These are phyloP conservation scores for Thamnophis sirtalis DNA, from an alignment of 2,113 vertebrate genomes.

Conservation along the genomic window DNA sequence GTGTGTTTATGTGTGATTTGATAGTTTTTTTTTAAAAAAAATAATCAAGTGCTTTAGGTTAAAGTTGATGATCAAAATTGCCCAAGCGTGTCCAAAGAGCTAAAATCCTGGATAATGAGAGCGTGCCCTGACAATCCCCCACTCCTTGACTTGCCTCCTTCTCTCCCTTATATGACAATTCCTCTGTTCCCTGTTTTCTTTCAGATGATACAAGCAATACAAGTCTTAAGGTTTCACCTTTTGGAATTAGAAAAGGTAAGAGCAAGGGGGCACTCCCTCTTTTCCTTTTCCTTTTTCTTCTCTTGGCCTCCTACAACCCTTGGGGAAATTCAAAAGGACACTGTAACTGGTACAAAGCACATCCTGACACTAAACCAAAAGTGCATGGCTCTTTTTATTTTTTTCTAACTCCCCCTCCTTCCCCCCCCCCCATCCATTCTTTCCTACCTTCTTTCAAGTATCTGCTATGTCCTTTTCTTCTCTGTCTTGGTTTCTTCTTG, in stretches of 20 bases:
- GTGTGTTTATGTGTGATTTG: background rate
- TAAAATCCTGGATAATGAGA: constrained; percentile 56
- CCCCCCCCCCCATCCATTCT: background rate
- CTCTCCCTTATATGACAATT: background rate
- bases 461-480: background rate
- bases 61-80: constrained; percentile 58
- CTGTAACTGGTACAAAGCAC: constrained; percentile 40
- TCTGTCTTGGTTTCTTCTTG: background rate
- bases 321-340: constrained; percentile 32
- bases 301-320: background rate
- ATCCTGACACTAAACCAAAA: constrained; percentile 36
- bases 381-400: constrained; percentile 8
- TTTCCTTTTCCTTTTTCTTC: background rate
- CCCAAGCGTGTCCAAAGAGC: constrained; percentile 49
- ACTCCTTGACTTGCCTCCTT: constrained; percentile 7
- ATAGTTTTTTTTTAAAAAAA: background rate
- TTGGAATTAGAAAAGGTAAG: constrained; percentile 99
- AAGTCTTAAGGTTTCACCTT: constrained; percentile 99
- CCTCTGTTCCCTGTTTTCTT: constrained; percentile 63
- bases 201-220: constrained; percentile 99
- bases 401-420: background rate
- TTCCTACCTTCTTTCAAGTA: background rate
- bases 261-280: background rate
- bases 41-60: constrained; percentile 46
- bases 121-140: constrained; percentile 29